phyloP scores from a whole-genome alignment of 2,888 invertebrate species.

The Lepidochitona cinerea region DNA sequence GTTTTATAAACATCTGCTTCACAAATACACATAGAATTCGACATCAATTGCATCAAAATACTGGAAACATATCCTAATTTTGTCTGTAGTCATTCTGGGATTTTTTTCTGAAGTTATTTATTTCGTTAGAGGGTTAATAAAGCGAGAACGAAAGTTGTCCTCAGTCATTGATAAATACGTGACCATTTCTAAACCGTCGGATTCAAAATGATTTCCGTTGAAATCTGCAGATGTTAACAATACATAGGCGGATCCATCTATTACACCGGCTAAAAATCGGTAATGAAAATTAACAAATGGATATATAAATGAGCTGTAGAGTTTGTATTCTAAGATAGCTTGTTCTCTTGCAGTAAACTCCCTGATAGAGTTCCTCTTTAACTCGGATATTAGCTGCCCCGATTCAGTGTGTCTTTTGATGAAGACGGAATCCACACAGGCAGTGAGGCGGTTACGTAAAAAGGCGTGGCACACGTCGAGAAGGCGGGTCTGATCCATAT shows the following conservation, averaged over 20 bases:
- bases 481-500: conserved; percentile 55
- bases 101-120: no score
- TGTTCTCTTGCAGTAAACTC: conserved; percentile 44
- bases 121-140: conserved; percentile 38
- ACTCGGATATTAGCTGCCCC: conserved; percentile 41
- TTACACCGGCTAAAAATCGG: conserved; percentile 55
- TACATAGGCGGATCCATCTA: conserved; percentile 45
- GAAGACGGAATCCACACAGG: conserved; percentile 50
- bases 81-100: no score
- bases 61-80: no score
- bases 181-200: conserved; percentile 40
- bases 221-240: conserved; percentile 58
- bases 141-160: conserved; percentile 42
- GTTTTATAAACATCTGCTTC: no score
- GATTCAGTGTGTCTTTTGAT: conserved; percentile 42
- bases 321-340: conserved; percentile 58
- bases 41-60: no score
- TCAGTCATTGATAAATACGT: conserved; percentile 43
- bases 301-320: conserved; percentile 50
- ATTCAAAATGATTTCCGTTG: conserved; percentile 47
- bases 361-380: conserved; percentile 39
- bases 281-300: conserved; percentile 46
- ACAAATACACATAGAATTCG: no score
- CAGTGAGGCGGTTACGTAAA: conserved; percentile 45
- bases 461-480: conserved; percentile 53